These are phyloP conservation scores for Chymomyza procnemis DNA, from an alignment of 2,888 invertebrate species.

Conservation along the genomic window DNA sequence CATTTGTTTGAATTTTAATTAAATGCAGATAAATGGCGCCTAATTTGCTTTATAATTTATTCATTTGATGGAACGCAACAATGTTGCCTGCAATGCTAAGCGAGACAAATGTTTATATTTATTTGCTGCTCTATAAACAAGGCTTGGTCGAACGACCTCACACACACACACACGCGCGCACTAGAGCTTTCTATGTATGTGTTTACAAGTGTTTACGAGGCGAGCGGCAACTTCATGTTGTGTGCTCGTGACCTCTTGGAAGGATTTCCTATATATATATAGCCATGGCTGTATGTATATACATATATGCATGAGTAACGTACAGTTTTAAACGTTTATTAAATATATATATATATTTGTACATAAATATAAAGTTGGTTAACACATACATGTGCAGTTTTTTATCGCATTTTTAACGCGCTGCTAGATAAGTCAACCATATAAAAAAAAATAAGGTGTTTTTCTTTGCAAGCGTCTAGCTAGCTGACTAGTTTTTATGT, in stretches of 20 bases:
- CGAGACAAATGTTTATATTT: background rate
- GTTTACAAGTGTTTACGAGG: conserved; percentile 1
- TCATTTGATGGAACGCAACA: too few species aligned
- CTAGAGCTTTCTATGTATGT: too few species aligned
- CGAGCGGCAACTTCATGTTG: conserved; percentile 40
- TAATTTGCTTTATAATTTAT: too few species aligned
- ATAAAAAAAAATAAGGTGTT: too few species aligned
- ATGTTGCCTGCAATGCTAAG: too few species aligned
- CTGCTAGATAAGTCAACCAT: background rate
- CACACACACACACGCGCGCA: too few species aligned
- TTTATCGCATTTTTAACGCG: background rate
- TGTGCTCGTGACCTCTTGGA: conserved; percentile 66
- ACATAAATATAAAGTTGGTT: too few species aligned
- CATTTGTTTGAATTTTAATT: background rate
- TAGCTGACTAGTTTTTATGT: background rate
- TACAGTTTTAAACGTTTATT: background rate
- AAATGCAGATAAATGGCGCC: too few species aligned
- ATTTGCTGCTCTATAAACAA: background rate
- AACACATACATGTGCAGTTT: background rate
- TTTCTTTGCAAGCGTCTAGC: background rate
- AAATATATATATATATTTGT: background rate
- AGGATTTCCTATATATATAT: conserved; percentile 64
- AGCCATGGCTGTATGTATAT: conserved; percentile 38
- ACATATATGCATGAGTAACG: background rate
- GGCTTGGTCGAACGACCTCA: background rate